phyloP scores from a whole-genome alignment of 1,140 invertebrate genomes.

The Steinernema khuongi region DNA sequence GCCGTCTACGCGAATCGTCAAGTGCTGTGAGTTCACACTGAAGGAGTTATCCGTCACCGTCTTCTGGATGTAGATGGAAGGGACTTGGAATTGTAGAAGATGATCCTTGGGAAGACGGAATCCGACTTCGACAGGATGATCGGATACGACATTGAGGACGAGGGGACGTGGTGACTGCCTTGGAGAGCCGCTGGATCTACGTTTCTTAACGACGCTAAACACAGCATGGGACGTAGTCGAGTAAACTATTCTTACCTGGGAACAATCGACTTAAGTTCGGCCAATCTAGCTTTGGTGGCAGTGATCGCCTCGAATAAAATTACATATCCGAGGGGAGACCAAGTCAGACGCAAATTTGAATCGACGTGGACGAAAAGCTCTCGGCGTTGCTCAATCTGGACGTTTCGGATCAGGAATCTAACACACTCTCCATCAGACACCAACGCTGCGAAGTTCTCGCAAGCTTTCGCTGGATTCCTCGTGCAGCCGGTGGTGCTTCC shows the following conservation, averaged over 20 bases:
- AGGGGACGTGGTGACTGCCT: background rate
- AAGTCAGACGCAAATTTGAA: conserved; percentile 35
- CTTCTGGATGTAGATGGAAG: conserved; percentile 39
- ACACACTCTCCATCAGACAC: conserved; percentile 35
- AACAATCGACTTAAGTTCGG: background rate
- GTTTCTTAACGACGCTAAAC: background rate
- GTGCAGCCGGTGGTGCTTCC: background rate
- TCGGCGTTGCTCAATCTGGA: background rate
- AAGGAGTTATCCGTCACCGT: conserved; percentile 19
- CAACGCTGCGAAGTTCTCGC: background rate
- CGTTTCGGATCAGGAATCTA: conserved; percentile 23
- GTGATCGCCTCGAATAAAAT: conserved; percentile 38
- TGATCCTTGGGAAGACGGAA: conserved; percentile 18
- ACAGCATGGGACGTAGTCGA: background rate
- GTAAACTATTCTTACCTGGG: background rate
- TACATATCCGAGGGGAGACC: conserved; percentile 42
- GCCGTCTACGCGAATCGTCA: conserved; percentile 46
- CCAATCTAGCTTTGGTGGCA: background rate
- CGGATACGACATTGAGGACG: conserved; percentile 4
- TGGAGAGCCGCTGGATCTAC: background rate
- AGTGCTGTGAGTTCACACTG: conserved; percentile 32
- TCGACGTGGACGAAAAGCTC: conserved; percentile 31
- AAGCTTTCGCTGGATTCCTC: background rate
- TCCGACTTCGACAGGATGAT: conserved; percentile 17
- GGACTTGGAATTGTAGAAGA: conserved; percentile 34